Evolutionary conservation across 92 coral and sea anemone species (phyloP).

Genomic region (Scolanthus callimorphus): DNA sequence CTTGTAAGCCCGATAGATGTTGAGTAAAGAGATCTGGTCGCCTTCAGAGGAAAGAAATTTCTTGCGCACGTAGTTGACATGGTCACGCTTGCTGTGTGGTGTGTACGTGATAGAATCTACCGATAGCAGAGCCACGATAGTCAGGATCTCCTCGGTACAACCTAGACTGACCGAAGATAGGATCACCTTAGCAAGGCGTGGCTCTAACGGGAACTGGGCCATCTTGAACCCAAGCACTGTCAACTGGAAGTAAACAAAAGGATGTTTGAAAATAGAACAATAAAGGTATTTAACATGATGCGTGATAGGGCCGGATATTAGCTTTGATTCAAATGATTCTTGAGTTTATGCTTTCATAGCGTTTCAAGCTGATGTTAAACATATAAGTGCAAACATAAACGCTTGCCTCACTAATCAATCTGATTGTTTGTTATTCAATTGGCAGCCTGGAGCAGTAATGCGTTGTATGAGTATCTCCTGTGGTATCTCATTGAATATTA

Average conservation of each 20-base stretch:
- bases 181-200: slow-evolving; percentile 82
- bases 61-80: slow-evolving; percentile 75
- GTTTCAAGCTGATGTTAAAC: neutral
- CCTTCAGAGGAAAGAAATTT: slow-evolving; percentile 94
- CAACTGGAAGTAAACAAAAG: slow-evolving; percentile 35
- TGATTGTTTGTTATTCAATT: too few species aligned
- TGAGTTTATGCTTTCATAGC: too few species aligned
- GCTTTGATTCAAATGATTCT: too few species aligned
- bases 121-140: slow-evolving; percentile 84
- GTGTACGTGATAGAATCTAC: slow-evolving; percentile 94
- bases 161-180: slow-evolving; percentile 62
- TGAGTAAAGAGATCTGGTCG: slow-evolving; percentile 87
- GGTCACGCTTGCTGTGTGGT: slow-evolving; percentile 90
- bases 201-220: slow-evolving; percentile 94
- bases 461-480: too few species aligned
- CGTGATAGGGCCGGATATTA: too few species aligned
- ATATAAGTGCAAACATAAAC: too few species aligned
- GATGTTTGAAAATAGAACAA: too few species aligned
- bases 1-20: slow-evolving; percentile 92
- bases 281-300: too few species aligned
- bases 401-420: too few species aligned
- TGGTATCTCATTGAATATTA: too few species aligned
- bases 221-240: slow-evolving; percentile 69
- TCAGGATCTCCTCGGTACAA: slow-evolving; percentile 89
- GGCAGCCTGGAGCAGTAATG: too few species aligned